Evolutionary conservation across 2,113 vertebrate species (phyloP).

Genomic region (Phaethornis superciliosus): DNA sequence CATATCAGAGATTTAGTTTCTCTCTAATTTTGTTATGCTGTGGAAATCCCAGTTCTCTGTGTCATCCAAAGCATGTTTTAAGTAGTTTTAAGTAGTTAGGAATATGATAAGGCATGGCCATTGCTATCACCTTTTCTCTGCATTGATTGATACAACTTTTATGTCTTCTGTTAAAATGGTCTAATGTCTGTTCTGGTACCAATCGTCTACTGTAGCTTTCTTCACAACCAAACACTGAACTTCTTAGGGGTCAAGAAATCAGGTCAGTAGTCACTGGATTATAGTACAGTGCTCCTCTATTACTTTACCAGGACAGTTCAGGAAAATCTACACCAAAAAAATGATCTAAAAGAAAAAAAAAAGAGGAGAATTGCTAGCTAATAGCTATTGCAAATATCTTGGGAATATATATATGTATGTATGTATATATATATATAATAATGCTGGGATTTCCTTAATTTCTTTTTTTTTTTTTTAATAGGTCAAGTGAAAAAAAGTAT

Average conservation of each 20-base stretch:
- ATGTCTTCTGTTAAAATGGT: not conserved
- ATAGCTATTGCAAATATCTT: not conserved
- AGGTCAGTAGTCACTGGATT: not conserved
- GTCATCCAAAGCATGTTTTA: not conserved
- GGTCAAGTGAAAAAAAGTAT: not conserved
- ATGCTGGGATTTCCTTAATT: not conserved
- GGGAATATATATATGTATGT: fast-evolving
- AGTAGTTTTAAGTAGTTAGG: not conserved
- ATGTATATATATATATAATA: fast-evolving
- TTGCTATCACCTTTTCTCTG: not conserved
- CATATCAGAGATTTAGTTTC: not conserved
- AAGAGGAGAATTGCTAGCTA: not conserved
- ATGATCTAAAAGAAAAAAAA: not conserved
- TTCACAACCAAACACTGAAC: not conserved
- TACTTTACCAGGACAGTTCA: not conserved
- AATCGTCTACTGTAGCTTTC: not conserved
- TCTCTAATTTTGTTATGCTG: not conserved
- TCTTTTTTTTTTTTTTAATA: not conserved
- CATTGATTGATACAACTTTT: not conserved
- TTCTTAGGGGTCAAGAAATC: not conserved
- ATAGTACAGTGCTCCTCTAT: not conserved
- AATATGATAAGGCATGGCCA: not conserved
- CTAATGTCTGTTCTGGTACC: not conserved
- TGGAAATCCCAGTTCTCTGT: not conserved
- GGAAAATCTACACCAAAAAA: not conserved